A percentile compares a stretch with the other conserved stretches of the same genome.
Conservation (phyloP, 2,888 invertebrate species). For the Rapana venosa region DNA sequence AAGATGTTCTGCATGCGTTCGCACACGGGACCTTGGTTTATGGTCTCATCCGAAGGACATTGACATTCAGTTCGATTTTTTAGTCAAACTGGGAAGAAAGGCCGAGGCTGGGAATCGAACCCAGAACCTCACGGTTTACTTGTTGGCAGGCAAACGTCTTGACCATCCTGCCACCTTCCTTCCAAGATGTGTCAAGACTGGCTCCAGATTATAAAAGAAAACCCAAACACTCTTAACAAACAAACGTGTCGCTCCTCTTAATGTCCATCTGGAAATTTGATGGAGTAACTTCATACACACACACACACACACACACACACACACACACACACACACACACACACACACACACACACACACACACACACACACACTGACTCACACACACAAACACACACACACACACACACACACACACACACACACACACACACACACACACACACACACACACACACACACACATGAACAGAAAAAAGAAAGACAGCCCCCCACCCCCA, state of each 20-base stretch:
- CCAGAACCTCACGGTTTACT: too few relatives aligned
- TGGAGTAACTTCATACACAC: not conserved
- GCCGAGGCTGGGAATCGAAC: too few relatives aligned
- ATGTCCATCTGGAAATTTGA: not conserved
- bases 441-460: constrained; percentile 1
- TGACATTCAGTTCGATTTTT: too few relatives aligned
- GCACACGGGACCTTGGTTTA: too few relatives aligned
- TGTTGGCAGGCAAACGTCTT: too few relatives aligned
- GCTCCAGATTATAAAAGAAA: not conserved
- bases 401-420: not conserved
- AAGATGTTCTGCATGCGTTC: too few relatives aligned
- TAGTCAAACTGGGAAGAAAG: too few relatives aligned
- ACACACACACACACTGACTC: not conserved
- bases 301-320: constrained; percentile 27
- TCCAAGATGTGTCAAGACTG: not conserved
- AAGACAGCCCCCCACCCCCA: too few relatives aligned
- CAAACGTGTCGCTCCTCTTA: not conserved
- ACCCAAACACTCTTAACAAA: not conserved
- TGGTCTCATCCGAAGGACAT: too few relatives aligned
- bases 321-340: not conserved
- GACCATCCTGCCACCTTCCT: too few relatives aligned
- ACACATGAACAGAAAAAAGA: not conserved
- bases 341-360: not conserved
- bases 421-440: not conserved
- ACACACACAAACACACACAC: not conserved